These are phyloP conservation scores for Bubalus kerabau DNA, from an alignment of 2,113 vertebrate genomes.

Conservation along the genomic window DNA sequence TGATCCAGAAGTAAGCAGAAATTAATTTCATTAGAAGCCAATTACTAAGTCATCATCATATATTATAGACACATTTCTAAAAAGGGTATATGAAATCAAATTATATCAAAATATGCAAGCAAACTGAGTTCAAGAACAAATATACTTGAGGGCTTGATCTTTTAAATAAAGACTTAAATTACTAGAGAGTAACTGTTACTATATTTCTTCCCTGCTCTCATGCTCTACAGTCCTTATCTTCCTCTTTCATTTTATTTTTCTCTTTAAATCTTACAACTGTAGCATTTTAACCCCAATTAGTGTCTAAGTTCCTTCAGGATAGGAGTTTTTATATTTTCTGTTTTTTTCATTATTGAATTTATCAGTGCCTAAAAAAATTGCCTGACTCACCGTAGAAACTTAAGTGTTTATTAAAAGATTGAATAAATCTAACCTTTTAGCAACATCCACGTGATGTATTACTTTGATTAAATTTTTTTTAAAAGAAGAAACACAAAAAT, in stretches of 20 bases:
- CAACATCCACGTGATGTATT: neutral
- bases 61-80: neutral
- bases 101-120: neutral
- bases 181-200: neutral
- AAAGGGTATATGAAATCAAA: neutral
- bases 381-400: neutral
- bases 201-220: neutral
- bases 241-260: neutral
- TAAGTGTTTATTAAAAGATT: neutral
- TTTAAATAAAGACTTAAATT: slow-evolving; percentile 9
- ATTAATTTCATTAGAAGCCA: neutral
- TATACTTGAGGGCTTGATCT: neutral
- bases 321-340: neutral
- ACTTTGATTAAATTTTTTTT: neutral
- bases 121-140: neutral
- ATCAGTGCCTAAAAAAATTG: neutral
- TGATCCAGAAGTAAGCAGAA: neutral
- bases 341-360: neutral
- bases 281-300: neutral
- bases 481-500: neutral
- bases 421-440: neutral
- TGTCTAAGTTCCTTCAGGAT: neutral
- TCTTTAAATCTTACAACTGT: neutral
- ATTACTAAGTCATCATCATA: neutral
- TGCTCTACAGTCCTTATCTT: neutral